Conservation (phyloP, 2,797 vertebrate genomes). For the Takifugu ocellatus region DNA sequence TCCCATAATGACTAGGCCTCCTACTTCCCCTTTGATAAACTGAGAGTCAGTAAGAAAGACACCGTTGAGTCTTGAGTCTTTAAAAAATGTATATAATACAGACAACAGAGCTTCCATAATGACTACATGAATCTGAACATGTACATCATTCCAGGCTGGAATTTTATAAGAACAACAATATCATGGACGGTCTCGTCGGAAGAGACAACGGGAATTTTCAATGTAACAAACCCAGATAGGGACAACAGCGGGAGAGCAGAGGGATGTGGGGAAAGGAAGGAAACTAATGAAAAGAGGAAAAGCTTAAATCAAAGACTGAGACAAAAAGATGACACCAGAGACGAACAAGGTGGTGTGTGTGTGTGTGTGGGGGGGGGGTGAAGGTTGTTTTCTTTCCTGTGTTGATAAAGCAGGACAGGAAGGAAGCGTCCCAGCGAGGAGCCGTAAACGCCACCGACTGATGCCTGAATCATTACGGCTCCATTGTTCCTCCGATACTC, state of each 20-base stretch:
- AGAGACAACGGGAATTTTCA: too few species aligned
- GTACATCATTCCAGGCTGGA: too few species aligned
- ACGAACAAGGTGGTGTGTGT: not conserved
- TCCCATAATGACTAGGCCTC: conserved; percentile 46
- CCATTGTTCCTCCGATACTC: conserved; percentile 41
- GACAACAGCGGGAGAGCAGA: not conserved
- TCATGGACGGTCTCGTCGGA: too few species aligned
- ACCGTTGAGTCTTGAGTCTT: too few species aligned
- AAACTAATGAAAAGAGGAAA: not conserved
- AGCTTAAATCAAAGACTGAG: conserved; percentile 1
- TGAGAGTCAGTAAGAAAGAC: not conserved
- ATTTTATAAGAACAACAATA: too few species aligned
- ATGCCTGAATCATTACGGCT: conserved; percentile 35
- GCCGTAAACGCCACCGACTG: conserved; percentile 39
- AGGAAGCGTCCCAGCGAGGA: conserved; percentile 40
- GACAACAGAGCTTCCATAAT: too few species aligned
- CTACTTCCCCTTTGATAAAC: conserved; percentile 27
- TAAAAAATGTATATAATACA: too few species aligned
- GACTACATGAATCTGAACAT: too few species aligned
- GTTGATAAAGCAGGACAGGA: conserved; percentile 55
- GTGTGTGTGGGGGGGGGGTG: not conserved
- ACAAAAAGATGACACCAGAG: conserved; percentile 2
- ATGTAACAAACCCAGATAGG: not conserved
- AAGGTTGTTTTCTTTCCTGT: conserved; percentile 54
- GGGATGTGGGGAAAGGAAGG: not conserved